phyloP scores from a whole-genome alignment of 1,140 invertebrate species.

The Subanguina moxae region DNA sequence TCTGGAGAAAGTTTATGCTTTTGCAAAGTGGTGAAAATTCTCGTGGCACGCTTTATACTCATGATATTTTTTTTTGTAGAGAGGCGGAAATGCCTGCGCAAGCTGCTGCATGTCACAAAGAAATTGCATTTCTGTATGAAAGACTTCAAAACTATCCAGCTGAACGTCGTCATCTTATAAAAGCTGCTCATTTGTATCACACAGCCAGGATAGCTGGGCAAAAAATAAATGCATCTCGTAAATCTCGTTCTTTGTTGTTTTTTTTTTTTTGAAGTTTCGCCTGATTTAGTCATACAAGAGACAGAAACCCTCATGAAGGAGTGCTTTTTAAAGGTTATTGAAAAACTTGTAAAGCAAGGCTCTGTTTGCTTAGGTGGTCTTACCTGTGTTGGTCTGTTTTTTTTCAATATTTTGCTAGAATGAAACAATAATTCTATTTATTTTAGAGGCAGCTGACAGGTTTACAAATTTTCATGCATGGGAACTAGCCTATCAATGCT shows the following conservation, averaged over 20 bases:
- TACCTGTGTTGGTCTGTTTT: neutral
- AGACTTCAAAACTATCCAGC: slow-evolving; percentile 5
- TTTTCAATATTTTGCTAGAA: too few relatives aligned
- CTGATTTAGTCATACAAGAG: slow-evolving; percentile 13
- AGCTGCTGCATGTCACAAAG: slow-evolving; percentile 9
- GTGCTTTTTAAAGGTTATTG: slow-evolving; percentile 14
- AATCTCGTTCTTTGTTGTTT: neutral
- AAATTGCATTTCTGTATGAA: slow-evolving; percentile 10
- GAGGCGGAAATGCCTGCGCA: slow-evolving; percentile 19
- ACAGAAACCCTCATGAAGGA: slow-evolving; percentile 11
- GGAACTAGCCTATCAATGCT: slow-evolving; percentile 7
- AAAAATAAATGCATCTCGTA: neutral
- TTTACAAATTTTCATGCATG: slow-evolving; percentile 9
- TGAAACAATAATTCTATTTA: too few relatives aligned
- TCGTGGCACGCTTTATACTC: too few relatives aligned
- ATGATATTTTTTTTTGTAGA: slow-evolving; percentile 1
- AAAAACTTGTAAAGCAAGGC: slow-evolving; percentile 7
- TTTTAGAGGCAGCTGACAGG: neutral
- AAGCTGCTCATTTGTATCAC: slow-evolving; percentile 15
- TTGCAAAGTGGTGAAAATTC: too few relatives aligned
- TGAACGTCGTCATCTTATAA: slow-evolving; percentile 6
- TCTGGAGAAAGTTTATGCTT: too few relatives aligned
- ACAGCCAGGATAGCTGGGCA: slow-evolving; percentile 10
- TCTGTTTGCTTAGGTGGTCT: slow-evolving; percentile 11
- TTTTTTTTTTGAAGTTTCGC: neutral